Base-by-base conservation (phyloP, 2,888 invertebrate genomes). In the Cheiracanthium punctorium region DNA sequence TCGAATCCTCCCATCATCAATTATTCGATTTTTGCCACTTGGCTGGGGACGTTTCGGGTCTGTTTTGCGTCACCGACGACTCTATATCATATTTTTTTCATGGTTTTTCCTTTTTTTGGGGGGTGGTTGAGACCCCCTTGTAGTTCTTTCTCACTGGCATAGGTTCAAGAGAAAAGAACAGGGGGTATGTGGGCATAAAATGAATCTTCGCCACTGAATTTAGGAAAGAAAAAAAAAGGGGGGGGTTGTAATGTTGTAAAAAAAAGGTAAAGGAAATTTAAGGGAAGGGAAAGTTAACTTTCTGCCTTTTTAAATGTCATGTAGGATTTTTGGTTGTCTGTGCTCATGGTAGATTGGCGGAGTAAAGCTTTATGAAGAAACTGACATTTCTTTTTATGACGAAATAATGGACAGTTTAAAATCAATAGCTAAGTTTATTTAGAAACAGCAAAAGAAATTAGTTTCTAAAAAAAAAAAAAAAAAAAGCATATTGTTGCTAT, bases 11-110 rank as follows among this genome's bases (percentile, higher is more conserved):
- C 65, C 81, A 80, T 81, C 87, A 87, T 87, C 87, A 87, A 87
- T 87, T 87, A 87, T 81, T 77, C 81, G 81, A 87, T 87, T 87
- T 87, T 77, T 87, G 77, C 76, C 87, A 81, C 87, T 81, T 81
- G 81, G 87, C 30, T 87, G 87, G 41, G 33, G 87, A 87, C 87
- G 77, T 67, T 65, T 73, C 72, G 30, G 67, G 87, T 87, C 87
- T 87, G 87, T 73, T 81, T 87, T 71, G 32, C 81, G 87, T 87
- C 87, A 73, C 81, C 80, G 58, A 79, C 65, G 75, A 85, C 84
- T 79, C 74, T 85, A 85, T 79, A 74, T 85, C 84, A 85, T 74
- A 74, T 85, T 85, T 85, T 84, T 84, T 73, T 41, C 17, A 24
- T 1, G 24, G 58, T 58, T 58, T 58, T 58, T 24, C 58, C n/a